Conservation (phyloP, 30 jellyfish, hydroid and myxozoan genomes). For the Calvadosia cruxmelitensis region DNA sequence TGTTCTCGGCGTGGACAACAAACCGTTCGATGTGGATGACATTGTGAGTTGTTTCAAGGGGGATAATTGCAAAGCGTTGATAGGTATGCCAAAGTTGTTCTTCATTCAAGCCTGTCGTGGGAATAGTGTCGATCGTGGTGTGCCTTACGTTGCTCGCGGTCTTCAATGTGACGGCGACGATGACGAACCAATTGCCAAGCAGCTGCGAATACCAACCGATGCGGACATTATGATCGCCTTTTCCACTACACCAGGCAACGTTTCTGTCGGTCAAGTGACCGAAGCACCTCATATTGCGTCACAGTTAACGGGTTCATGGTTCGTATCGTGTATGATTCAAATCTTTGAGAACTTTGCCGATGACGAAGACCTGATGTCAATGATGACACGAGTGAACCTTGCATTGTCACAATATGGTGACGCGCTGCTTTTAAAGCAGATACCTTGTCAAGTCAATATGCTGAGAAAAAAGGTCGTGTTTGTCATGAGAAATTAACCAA, state of each 20-base stretch:
- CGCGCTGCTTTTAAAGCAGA: conserved; percentile 1
- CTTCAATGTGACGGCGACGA: neutral
- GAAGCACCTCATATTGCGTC: neutral
- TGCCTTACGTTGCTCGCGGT: conserved; percentile 7
- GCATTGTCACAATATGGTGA: conserved; percentile 22
- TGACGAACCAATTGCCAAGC: neutral
- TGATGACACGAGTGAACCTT: conserved; percentile 32
- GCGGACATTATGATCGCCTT: conserved; percentile 26
- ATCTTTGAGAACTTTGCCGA: conserved; percentile 17
- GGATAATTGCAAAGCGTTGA: conserved; percentile 16
- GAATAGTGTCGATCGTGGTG: conserved; percentile 16
- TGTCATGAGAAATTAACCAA: no score
- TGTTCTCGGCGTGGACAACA: conserved; percentile 29
- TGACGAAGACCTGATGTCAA: conserved; percentile 29
- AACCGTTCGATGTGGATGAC: conserved; percentile 5
- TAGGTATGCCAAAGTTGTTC: conserved; percentile 45
- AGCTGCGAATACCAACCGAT: conserved; percentile 30
- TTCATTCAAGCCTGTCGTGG: conserved; percentile 63
- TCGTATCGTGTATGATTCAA: conserved; percentile 17
- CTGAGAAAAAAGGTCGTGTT: conserved; percentile 15
- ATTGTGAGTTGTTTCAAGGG: conserved; percentile 20
- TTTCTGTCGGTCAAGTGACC: conserved; percentile 9
- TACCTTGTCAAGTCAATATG: conserved; percentile 32
- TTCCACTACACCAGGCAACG: conserved; percentile 37
- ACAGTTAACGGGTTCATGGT: conserved; percentile 28